Percentiles rank a stretch among this genome's conserved stretches.
phyloP scores from a whole-genome alignment of 2,888 invertebrate genomes.

The Uloborus plumipes region DNA sequence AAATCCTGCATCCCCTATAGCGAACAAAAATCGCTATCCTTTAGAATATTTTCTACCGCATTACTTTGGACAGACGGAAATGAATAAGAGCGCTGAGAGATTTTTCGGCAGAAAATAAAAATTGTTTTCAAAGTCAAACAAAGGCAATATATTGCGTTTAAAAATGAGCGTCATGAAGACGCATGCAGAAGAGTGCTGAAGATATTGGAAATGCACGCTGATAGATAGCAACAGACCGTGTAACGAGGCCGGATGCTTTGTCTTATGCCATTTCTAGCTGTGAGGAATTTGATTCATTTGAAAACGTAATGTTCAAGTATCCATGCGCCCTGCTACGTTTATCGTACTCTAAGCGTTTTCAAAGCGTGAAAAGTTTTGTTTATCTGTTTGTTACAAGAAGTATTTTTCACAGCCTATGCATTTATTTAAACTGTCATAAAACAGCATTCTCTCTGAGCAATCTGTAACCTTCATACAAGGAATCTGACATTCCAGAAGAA shows the following conservation, averaged over 20 bases:
- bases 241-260: conserved; percentile 24
- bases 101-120: conserved; percentile 33
- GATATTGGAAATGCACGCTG: conserved; percentile 28
- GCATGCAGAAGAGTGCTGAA: background rate
- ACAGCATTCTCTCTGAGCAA: conserved; percentile 1
- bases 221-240: conserved; percentile 31
- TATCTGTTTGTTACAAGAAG: background rate
- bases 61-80: conserved; percentile 17
- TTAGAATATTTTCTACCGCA: no score
- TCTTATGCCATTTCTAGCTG: conserved; percentile 10
- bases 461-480: conserved; percentile 4
- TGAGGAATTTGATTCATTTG: conserved; percentile 34
- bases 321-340: conserved; percentile 7
- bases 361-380: conserved; percentile 5
- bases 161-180: conserved; percentile 34
- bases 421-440: conserved; percentile 37
- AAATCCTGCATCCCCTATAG: no score
- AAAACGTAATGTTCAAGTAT: background rate
- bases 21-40: no score
- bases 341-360: conserved; percentile 16
- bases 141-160: conserved; percentile 42
- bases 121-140: conserved; percentile 44
- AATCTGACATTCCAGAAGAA: conserved; percentile 16
- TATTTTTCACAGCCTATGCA: conserved; percentile 32
- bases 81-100: conserved; percentile 27